Evolutionary conservation across 2,888 invertebrate species (phyloP), one percentile per base, ranked within the genome.

Genomic region (Malacosoma neustria): DNA sequence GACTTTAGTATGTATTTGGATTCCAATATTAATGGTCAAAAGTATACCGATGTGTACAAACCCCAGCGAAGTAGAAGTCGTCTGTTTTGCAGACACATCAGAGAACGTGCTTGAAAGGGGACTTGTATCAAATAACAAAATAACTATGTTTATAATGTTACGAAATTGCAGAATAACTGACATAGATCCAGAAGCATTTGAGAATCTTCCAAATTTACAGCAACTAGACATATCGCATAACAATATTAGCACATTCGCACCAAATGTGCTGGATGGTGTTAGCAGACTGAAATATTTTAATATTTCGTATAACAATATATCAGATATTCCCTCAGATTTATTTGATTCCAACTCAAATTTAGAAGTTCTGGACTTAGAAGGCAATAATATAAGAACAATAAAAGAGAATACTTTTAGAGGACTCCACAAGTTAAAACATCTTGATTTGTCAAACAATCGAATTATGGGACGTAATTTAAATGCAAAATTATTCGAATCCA

Each of bases 391-490:
- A 3, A 49, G 48, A 36, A 47, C 40, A 9, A 38, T 60, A 0
- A 48, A 52, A 36, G 32, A 47, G 6, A 54, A 51, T 12, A 38
- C 56, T 22, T 57, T 63, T 38, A 54, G 58, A 31, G 4, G 36
- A 7, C 32, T 59, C 13, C n/a, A 31, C 1, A 54, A 54, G 13
- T 38, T 64, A 3, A 49, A 40, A 4, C 34, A 39, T 39, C 30
- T 74, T 7, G 65, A 69, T 42, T 43, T 75, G 37, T 67, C 72
- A 3, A 57, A 53, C 15, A 75, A 74, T 41, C 39, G 45, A 4
- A 40, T 75, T 35, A 15, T 43, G n/a, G 65, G 69, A n/a, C 53
- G 46, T 43, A 40, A 55, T 39, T 13, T 72, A 1, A 54, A 49
- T 38, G 45, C 58, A 4, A 52, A 54, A 33, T 33, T 59, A 14